These are phyloP conservation scores for Crossaster papposus DNA, from an alignment of 53 echinoderm and acorn worm genomes.

Conservation along the genomic window DNA sequence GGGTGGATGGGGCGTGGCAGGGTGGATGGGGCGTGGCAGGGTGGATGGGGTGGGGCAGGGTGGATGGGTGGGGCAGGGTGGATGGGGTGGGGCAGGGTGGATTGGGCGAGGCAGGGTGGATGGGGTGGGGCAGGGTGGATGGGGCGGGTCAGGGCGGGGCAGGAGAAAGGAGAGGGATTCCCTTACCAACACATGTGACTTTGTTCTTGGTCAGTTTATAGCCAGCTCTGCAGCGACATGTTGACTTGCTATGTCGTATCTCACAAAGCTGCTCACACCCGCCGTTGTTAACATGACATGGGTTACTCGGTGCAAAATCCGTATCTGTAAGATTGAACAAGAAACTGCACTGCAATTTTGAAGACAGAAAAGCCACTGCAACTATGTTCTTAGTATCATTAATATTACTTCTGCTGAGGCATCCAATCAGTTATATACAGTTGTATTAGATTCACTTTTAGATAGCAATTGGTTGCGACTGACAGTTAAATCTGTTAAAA, in stretches of 20 bases:
- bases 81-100: no score
- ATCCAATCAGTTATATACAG: background rate
- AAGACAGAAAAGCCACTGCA: background rate
- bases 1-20: no score
- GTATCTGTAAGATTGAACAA: slow-evolving; percentile 28
- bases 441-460: background rate
- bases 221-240: no score
- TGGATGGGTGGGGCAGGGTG: no score
- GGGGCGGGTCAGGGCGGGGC: no score
- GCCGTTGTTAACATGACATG: slow-evolving; percentile 80
- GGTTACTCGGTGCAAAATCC: slow-evolving; percentile 61
- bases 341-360: background rate
- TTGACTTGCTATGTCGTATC: slow-evolving; percentile 59
- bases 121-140: no score
- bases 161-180: background rate
- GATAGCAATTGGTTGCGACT: background rate
- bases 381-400: background rate
- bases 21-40: no score
- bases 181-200: slow-evolving; percentile 76
- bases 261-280: slow-evolving; percentile 82
- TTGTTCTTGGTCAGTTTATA: slow-evolving; percentile 69
- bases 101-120: background rate
- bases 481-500: background rate
- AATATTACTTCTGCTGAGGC: background rate
- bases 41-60: no score